Percentiles rank a stretch among this genome's conserved stretches.
These are phyloP conservation scores for Drosophila cyrtoloma DNA, from an alignment of 2,888 invertebrate genomes.

Conservation along the genomic window DNA sequence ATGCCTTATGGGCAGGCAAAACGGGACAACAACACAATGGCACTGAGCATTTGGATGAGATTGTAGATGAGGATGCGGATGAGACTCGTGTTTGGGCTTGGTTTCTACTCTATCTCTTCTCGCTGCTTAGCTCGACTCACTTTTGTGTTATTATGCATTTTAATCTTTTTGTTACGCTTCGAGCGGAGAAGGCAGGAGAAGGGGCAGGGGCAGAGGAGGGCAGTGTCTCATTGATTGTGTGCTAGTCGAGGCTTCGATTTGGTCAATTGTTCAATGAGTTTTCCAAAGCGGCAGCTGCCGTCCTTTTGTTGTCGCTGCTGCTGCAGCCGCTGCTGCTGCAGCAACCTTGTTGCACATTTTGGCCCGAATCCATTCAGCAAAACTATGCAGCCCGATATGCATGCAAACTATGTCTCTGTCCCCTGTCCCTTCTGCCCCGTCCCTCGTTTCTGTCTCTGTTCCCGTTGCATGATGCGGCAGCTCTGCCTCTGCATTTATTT, in stretches of 20 bases:
- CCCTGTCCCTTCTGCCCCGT: neutral
- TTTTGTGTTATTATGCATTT: slow-evolving; percentile 66
- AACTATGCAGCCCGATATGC: slow-evolving; percentile 59
- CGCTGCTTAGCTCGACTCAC: slow-evolving; percentile 7
- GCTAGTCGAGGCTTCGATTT: slow-evolving; percentile 62
- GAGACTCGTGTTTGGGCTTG: slow-evolving; percentile 1
- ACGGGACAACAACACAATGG: slow-evolving; percentile 39
- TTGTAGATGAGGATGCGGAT: slow-evolving; percentile 1
- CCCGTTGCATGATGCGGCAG: slow-evolving; percentile 35
- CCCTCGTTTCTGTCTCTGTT: neutral
- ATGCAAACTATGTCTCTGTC: slow-evolving; percentile 41
- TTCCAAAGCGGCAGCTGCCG: slow-evolving; percentile 73
- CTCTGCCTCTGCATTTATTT: slow-evolving; percentile 72
- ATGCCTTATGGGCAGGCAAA: slow-evolving; percentile 51
- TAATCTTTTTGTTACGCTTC: slow-evolving; percentile 70
- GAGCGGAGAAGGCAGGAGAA: slow-evolving; percentile 1
- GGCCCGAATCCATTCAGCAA: slow-evolving; percentile 61
- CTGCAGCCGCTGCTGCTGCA: slow-evolving; percentile 9
- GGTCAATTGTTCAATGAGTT: slow-evolving; percentile 78
- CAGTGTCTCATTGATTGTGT: slow-evolving; percentile 59
- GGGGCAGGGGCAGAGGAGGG: neutral
- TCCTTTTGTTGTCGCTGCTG: slow-evolving; percentile 46
- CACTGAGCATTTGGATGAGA: slow-evolving; percentile 11
- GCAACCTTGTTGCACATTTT: slow-evolving; percentile 50
- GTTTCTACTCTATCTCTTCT: slow-evolving; percentile 8